Evolutionary conservation across 1,140 invertebrate species (phyloP).

Genomic region (Drosophila insularis): DNA sequence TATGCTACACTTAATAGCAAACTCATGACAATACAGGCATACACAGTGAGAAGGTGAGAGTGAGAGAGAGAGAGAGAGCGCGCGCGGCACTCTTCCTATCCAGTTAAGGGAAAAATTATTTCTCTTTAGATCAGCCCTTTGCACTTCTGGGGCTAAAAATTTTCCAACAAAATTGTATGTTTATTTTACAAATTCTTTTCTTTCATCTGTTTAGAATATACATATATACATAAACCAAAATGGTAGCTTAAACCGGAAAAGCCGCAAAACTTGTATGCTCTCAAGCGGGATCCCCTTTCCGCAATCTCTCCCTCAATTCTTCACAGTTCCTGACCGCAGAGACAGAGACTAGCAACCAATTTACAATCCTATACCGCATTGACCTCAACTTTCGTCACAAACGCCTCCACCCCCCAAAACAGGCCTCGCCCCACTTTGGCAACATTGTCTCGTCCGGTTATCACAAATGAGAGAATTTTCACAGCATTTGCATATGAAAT

Average conservation of each 20-base stretch:
- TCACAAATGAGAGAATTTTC: conserved; percentile 59
- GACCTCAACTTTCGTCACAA: neutral
- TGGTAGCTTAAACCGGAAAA: neutral
- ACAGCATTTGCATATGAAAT: conserved; percentile 76
- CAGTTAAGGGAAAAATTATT: too few species aligned
- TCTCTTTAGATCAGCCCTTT: too few species aligned
- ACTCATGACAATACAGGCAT: neutral
- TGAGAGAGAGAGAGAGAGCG: neutral
- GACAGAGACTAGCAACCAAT: neutral
- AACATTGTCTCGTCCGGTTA: conserved; percentile 12
- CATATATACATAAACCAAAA: neutral
- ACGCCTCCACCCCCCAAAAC: neutral
- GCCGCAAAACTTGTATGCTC: neutral
- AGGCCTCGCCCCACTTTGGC: neutral
- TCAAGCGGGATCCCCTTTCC: neutral
- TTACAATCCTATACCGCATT: conserved; percentile 9
- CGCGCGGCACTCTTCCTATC: too few species aligned
- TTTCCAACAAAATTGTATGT: neutral
- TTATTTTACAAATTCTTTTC: neutral
- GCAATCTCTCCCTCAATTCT: neutral
- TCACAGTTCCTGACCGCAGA: neutral
- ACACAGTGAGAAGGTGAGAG: too few species aligned
- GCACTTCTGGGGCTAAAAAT: neutral
- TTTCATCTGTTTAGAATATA: neutral
- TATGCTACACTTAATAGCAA: conserved; percentile 36